Base-by-base conservation (phyloP, 2,888 invertebrate genomes). In the Phaedon cochleariae region DNA sequence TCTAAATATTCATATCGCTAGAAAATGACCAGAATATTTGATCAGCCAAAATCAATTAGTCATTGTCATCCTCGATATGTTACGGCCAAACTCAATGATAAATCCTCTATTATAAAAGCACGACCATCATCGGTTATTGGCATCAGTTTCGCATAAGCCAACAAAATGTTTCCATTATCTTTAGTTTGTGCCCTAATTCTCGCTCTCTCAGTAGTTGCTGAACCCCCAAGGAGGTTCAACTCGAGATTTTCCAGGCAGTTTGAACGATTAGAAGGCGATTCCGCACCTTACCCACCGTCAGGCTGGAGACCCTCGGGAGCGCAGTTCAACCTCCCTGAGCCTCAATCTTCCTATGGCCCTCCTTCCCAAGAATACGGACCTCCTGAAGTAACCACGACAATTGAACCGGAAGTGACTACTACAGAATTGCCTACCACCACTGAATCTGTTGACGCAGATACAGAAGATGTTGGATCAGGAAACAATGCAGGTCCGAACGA, bases 341-440 rank as follows among this genome's bases (percentile, higher is more conserved):
- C 51, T 4, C 51, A 51, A 2, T 17, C 73, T 67, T 49, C 37
- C 59, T 72, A 64, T 29, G 41, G 52, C 7, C 59, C 67, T 18
- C 73, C 70, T 48, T 7, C 58, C 2, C 59, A 59, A 51, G 51
- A 60, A 34, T 61, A 61, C 18, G 61, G 37, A 29, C 37, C 54
- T n/a, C 65, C 62, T 1, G 53, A 64, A 59, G 49, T 31, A 12
- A 59, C 67, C 29, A 65, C 77, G 9, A 72, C 74, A 1, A 77
- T 78, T 0, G 67, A 59, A 37, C 71, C 78, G 0, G 82, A 84
- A 2, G 74, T 57, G n/a, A 70, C 70, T 12, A 75, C 70, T n/a
- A 71, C 77, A 60, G 65, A 75, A 77, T 18, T 55, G 17, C 68
- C 63, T 3, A 59, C 61, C 29, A 59, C 59, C n/a, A 65, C 62